Percentiles rank a stretch among this genome's conserved stretches.
phyloP scores from a whole-genome alignment of 2,888 invertebrate genomes.

The Mantis religiosa region DNA sequence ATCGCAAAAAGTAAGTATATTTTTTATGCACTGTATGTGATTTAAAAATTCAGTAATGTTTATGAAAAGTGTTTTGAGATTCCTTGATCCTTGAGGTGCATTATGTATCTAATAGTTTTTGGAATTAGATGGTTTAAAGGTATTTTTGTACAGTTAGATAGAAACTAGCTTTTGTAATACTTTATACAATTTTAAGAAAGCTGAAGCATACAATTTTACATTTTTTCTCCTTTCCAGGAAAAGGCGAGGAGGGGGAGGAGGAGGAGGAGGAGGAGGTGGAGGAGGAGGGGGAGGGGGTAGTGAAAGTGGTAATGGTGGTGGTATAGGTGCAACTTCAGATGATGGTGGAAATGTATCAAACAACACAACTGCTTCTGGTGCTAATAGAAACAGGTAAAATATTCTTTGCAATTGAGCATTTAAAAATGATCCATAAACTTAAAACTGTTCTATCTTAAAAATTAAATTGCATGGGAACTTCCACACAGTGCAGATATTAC shows the following conservation, averaged over 20 bases:
- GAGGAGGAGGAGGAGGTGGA: constrained; percentile 47
- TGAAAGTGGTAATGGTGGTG: constrained; percentile 39
- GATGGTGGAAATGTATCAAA: neutral
- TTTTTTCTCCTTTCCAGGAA: neutral
- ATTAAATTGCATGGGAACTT: no score
- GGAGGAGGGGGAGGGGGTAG: constrained; percentile 42
- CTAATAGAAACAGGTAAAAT: neutral
- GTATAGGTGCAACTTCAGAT: constrained; percentile 33
- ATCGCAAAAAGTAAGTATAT: constrained; percentile 31
- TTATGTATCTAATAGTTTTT: neutral
- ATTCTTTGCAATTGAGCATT: neutral
- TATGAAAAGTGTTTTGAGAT: neutral
- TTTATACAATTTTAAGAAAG: no score
- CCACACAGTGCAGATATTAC: no score
- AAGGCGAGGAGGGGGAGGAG: neutral
- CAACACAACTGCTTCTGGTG: neutral
- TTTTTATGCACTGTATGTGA: constrained; percentile 24
- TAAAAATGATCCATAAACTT: no score
- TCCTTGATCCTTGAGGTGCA: neutral
- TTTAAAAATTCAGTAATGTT: constrained; percentile 27
- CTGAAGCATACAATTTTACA: no score
- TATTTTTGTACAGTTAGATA: no score
- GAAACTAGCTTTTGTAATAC: no score
- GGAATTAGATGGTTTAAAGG: no score
- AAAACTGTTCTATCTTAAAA: no score